Percentiles rank a stretch among this genome's conserved stretches.
Conservation (phyloP, 2,113 vertebrate genomes). For the Ptyas mucosa region DNA sequence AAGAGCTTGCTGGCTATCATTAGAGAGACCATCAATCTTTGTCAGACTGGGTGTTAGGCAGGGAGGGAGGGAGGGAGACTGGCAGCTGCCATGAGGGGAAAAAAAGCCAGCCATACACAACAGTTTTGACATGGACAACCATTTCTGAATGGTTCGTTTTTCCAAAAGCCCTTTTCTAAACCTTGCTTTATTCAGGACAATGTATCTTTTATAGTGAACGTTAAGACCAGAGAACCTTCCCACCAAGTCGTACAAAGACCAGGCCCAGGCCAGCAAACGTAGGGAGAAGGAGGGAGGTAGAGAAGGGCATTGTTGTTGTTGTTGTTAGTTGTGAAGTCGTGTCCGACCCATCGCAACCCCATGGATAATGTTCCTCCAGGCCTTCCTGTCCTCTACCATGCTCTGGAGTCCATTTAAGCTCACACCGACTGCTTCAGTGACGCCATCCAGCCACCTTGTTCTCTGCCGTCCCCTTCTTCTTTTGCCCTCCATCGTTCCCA, state of each 20-base stretch:
- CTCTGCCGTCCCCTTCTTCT: too few relatives aligned
- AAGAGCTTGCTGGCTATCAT: constrained; percentile 22
- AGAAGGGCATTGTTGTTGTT: neutral
- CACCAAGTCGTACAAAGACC: neutral
- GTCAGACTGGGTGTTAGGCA: neutral
- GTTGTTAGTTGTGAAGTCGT: too few relatives aligned
- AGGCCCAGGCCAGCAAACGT: neutral
- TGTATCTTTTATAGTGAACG: neutral
- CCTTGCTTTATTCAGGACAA: neutral
- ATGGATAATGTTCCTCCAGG: too few relatives aligned
- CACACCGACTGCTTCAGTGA: too few relatives aligned
- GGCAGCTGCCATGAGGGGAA: neutral
- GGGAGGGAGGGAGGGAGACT: constrained; percentile 2
- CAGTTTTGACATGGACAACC: neutral
- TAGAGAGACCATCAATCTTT: constrained; percentile 23
- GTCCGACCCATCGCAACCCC: too few relatives aligned
- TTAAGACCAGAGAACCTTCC: neutral
- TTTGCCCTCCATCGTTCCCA: too few relatives aligned
- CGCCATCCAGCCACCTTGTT: too few relatives aligned
- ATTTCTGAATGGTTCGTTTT: constrained; percentile 14
- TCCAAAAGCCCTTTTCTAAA: constrained; percentile 11
- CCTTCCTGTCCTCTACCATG: too few relatives aligned
- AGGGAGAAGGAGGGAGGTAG: neutral
- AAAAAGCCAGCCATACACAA: neutral
- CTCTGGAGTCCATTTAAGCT: too few relatives aligned